These are phyloP conservation scores for Cynocephalus volans DNA, from an alignment of 2,113 vertebrate species.

Conservation along the genomic window DNA sequence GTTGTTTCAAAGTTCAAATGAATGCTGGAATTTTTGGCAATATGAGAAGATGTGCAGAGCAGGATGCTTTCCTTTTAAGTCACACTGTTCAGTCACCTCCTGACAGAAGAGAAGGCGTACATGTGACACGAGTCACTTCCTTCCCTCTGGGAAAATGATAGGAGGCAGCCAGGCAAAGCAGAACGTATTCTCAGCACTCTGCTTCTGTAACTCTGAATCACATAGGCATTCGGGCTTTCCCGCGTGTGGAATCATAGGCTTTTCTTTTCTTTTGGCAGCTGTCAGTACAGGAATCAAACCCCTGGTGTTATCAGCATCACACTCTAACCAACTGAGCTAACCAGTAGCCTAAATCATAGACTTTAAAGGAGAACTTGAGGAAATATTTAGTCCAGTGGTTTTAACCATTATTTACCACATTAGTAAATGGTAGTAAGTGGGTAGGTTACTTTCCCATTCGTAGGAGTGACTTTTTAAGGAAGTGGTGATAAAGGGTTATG, in stretches of 20 bases:
- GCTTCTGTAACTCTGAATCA: neutral
- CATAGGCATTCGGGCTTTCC: neutral
- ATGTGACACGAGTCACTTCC: neutral
- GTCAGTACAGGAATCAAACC: too few relatives aligned
- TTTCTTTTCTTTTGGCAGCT: neutral
- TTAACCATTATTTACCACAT: neutral
- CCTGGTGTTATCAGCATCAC: too few relatives aligned
- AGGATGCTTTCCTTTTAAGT: slow-evolving; percentile 8
- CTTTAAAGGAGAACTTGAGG: neutral
- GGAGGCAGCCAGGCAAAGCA: neutral
- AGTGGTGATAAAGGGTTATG: neutral
- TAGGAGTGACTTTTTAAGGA: neutral
- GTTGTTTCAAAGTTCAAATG: neutral
- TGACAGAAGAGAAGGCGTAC: neutral
- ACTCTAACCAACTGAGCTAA: too few relatives aligned
- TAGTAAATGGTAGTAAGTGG: neutral
- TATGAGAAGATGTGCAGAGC: neutral
- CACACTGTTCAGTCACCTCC: neutral
- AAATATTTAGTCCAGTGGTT: neutral
- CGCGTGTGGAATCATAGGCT: neutral
- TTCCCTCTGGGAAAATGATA: neutral
- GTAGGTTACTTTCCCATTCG: neutral
- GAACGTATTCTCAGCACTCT: neutral
- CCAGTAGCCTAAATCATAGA: too few relatives aligned
- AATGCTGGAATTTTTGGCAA: neutral